phyloP scores from a whole-genome alignment of 2,888 invertebrate genomes.

The Eudasyphora cyanicolor region DNA sequence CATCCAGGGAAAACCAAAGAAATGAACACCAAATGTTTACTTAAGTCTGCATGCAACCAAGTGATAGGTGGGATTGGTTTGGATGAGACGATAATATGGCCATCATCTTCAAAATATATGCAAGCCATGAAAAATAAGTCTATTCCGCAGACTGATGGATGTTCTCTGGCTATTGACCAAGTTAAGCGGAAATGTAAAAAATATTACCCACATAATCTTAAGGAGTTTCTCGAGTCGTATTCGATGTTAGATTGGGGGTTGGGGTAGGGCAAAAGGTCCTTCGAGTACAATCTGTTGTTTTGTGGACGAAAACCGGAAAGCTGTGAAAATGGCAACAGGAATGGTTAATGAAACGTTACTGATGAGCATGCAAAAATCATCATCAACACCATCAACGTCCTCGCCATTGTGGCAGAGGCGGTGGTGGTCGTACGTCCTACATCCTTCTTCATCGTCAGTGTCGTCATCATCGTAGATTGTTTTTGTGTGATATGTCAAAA shows the following conservation, averaged over 20 bases:
- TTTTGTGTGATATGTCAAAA: constrained; percentile 76
- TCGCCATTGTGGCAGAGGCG: not conserved
- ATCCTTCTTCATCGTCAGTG: not conserved
- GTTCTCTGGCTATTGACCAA: constrained; percentile 11
- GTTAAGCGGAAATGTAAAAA: constrained; percentile 60
- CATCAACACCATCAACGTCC: not conserved
- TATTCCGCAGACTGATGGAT: not conserved
- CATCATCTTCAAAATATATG: not conserved
- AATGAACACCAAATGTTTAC: constrained; percentile 27
- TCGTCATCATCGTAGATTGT: constrained; percentile 57
- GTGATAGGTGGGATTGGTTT: not conserved
- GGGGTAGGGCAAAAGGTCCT: not conserved
- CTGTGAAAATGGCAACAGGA: constrained; percentile 50
- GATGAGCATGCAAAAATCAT: constrained; percentile 69
- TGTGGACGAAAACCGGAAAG: not conserved
- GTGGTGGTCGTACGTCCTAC: not conserved
- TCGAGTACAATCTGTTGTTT: constrained; percentile 43
- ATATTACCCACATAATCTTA: constrained; percentile 29
- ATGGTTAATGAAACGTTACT: constrained; percentile 77
- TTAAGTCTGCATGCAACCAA: not conserved
- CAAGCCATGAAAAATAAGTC: not conserved
- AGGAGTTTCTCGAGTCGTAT: not conserved
- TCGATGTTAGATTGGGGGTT: not conserved
- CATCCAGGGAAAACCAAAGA: not conserved
- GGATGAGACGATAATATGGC: too few relatives aligned